phyloP scores from a whole-genome alignment of 1,140 invertebrate species.

The Adelges cooleyi region DNA sequence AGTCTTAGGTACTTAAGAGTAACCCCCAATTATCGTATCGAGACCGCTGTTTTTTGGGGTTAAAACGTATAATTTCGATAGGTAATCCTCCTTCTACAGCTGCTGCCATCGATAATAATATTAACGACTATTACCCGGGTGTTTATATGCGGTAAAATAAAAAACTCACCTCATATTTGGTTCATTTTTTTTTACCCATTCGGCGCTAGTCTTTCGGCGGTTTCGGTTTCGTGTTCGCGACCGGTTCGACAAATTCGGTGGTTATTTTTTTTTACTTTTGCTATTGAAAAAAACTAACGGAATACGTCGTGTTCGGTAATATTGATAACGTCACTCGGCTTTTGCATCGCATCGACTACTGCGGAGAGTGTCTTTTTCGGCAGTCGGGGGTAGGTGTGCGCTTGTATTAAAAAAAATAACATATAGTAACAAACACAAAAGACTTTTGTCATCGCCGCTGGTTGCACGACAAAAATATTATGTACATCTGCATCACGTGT shows the following conservation, averaged over 20 bases:
- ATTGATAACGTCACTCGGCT: neutral
- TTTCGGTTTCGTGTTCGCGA: neutral
- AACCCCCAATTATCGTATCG: too few species aligned
- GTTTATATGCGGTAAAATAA: too few species aligned
- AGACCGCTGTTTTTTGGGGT: too few species aligned
- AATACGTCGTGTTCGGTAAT: too few species aligned
- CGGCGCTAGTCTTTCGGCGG: neutral
- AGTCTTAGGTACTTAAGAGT: too few species aligned
- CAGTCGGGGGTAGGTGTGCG: neutral
- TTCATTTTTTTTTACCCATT: too few species aligned
- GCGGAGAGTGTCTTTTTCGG: neutral
- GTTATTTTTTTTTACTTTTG: too few species aligned
- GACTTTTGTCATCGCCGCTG: neutral
- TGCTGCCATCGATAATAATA: neutral
- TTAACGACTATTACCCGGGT: neutral
- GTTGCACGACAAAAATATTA: neutral
- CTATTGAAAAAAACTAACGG: too few species aligned
- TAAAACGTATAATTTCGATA: constrained; percentile 14
- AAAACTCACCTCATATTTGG: too few species aligned
- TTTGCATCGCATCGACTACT: neutral
- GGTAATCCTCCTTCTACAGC: too few species aligned
- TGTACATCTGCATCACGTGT: neutral
- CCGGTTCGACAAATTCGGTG: too few species aligned
- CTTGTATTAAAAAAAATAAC: neutral
- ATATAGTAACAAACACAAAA: constrained; percentile 1